Percentiles rank a stretch among this genome's conserved stretches.
Conservation (phyloP, 2,888 invertebrate species). For the Agrotis segetum region DNA sequence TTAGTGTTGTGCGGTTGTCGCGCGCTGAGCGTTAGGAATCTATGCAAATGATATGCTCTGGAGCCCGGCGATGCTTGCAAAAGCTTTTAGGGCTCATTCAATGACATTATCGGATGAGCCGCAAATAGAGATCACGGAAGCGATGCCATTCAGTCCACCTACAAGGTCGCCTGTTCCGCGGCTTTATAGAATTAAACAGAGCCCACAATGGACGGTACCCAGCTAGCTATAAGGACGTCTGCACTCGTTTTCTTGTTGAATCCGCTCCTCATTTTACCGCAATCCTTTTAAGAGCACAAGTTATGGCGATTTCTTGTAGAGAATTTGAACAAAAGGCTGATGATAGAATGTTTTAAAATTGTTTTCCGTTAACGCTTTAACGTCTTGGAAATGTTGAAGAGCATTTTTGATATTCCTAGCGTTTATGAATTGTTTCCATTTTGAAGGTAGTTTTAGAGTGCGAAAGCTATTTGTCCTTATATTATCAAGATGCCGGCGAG, state of each 20-base stretch:
- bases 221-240: constrained; percentile 64
- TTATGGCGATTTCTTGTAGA: constrained; percentile 77
- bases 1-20: constrained; percentile 89
- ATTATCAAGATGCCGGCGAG: constrained; percentile 9
- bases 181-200: constrained; percentile 72
- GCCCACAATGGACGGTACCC: constrained; percentile 45
- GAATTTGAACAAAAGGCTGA: constrained; percentile 79
- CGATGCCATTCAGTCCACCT: constrained; percentile 71
- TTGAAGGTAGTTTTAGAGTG: constrained; percentile 29
- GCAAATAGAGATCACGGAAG: constrained; percentile 79
- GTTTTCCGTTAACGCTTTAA: constrained; percentile 70
- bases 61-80: constrained; percentile 70
- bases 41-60: constrained; percentile 83
- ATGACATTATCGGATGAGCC: constrained; percentile 70
- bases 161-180: constrained; percentile 79
- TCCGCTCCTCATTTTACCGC: constrained; percentile 77
- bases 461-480: constrained; percentile 12
- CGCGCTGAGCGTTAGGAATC: constrained; percentile 82
- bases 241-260: constrained; percentile 73
- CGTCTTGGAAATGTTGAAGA: constrained; percentile 56
- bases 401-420: constrained; percentile 60
- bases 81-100: constrained; percentile 80
- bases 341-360: constrained; percentile 80
- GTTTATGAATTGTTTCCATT: constrained; percentile 56
- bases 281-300: constrained; percentile 82